Evolutionary conservation across 2,113 vertebrate genomes (phyloP).

Genomic region (Malaclemys terrapin): DNA sequence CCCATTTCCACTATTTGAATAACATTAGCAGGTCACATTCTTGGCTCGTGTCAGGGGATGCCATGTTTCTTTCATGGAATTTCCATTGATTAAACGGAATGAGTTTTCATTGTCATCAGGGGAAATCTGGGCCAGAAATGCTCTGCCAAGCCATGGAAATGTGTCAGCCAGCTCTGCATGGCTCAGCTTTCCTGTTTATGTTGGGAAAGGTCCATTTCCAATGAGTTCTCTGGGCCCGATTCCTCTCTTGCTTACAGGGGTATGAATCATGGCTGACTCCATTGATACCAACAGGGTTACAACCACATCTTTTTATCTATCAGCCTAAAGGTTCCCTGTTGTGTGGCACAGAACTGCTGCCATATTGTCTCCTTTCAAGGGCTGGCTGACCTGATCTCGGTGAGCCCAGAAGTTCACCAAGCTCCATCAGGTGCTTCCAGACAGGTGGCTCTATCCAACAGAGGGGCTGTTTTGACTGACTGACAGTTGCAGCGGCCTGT

Average conservation of each 20-base stretch:
- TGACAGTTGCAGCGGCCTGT: not conserved
- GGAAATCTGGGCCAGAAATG: not conserved
- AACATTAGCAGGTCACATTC: not conserved
- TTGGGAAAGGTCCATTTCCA: not conserved
- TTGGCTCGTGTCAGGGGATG: not conserved
- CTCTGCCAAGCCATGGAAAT: not conserved
- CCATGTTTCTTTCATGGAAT: not conserved
- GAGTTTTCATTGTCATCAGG: not conserved
- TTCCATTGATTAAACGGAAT: not conserved
- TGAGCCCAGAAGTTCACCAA: not conserved
- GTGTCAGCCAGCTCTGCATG: not conserved
- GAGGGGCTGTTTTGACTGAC: fast-evolving
- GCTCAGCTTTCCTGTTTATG: not conserved
- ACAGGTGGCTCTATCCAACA: not conserved
- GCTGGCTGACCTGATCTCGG: not conserved
- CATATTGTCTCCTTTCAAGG: not conserved
- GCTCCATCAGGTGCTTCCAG: not conserved
- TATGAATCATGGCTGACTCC: not conserved
- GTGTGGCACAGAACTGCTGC: not conserved
- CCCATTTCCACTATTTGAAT: not conserved
- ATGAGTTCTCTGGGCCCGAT: not conserved
- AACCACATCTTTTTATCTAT: not conserved
- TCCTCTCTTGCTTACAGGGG: not conserved
- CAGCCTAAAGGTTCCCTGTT: too few relatives aligned
- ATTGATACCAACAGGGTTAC: not conserved